These are phyloP conservation scores for Drosophila eugracilis DNA, from an alignment of 1,140 invertebrate genomes.

Conservation along the genomic window DNA sequence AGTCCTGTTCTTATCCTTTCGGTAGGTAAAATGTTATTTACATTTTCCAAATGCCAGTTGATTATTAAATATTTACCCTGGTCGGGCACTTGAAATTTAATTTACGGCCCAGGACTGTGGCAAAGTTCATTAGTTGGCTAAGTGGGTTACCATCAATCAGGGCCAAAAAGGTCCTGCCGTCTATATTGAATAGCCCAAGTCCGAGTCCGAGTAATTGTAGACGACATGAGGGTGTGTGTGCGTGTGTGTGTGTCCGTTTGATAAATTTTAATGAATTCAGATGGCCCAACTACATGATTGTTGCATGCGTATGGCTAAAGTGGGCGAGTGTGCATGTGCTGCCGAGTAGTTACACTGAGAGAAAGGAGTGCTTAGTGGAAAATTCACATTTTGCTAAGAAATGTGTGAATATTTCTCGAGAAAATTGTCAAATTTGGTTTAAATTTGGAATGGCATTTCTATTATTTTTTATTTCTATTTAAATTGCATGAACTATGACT, in stretches of 20 bases:
- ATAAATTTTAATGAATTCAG: conserved; percentile 77
- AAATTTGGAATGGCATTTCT: no score
- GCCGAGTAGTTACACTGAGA: not conserved
- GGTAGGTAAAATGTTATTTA: conserved; percentile 45
- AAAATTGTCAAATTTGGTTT: no score
- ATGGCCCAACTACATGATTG: conserved; percentile 41
- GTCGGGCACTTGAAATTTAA: conserved; percentile 67
- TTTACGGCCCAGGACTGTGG: conserved; percentile 61
- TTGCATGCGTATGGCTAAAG: conserved; percentile 31
- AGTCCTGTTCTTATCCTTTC: not conserved
- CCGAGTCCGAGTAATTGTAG: conserved; percentile 35
- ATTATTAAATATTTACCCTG: conserved; percentile 77
- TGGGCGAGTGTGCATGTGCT: conserved; percentile 2
- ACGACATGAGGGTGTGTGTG: conserved; percentile 6
- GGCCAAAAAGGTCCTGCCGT: conserved; percentile 27
- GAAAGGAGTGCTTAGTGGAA: no score
- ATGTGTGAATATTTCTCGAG: no score
- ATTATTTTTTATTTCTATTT: no score
- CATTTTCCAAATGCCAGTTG: conserved; percentile 60
- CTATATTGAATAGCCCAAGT: conserved; percentile 39
- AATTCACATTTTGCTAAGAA: no score
- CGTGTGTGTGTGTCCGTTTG: conserved; percentile 41
- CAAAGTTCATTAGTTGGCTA: conserved; percentile 71
- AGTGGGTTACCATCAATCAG: conserved; percentile 63
- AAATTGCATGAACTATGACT: no score